Evolutionary conservation across 2,888 invertebrate genomes (phyloP).

Genomic region (Chymomyza fuscimana): DNA sequence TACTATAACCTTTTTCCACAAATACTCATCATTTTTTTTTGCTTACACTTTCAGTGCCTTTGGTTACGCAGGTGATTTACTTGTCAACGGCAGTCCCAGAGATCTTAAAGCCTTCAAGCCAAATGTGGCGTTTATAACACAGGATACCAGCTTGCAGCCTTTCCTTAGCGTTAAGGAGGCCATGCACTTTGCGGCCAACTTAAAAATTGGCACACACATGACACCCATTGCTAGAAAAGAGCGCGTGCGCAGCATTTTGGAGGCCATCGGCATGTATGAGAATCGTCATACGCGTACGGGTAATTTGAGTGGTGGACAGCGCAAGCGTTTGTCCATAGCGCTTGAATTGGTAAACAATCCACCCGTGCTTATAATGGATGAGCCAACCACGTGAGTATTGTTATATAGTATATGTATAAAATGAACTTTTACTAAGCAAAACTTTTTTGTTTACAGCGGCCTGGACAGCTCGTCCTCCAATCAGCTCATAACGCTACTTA

Average conservation of each 20-base stretch:
- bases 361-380: constrained; percentile 95
- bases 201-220: constrained; percentile 88
- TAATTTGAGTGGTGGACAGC: constrained; percentile 92
- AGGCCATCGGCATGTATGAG: constrained; percentile 86
- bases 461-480: constrained; percentile 90
- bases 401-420: background rate
- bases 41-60: constrained; percentile 56
- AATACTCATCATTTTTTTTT: constrained; percentile 7
- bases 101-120: constrained; percentile 86
- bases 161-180: constrained; percentile 92
- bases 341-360: constrained; percentile 95
- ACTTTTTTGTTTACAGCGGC: constrained; percentile 82
- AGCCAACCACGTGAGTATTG: constrained; percentile 91
- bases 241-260: constrained; percentile 88
- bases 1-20: background rate
- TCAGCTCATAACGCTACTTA: constrained; percentile 89
- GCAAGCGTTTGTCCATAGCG: constrained; percentile 93
- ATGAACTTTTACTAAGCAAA: background rate
- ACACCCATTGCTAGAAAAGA: constrained; percentile 83
- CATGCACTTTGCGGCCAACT: constrained; percentile 91
- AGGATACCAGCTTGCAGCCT: constrained; percentile 90
- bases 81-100: constrained; percentile 86
- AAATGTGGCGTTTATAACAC: constrained; percentile 93
- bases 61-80: constrained; percentile 84
- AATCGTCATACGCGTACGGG: constrained; percentile 85